These are phyloP conservation scores for Polietes domitor DNA, from an alignment of 2,888 invertebrate genomes.

Conservation along the genomic window DNA sequence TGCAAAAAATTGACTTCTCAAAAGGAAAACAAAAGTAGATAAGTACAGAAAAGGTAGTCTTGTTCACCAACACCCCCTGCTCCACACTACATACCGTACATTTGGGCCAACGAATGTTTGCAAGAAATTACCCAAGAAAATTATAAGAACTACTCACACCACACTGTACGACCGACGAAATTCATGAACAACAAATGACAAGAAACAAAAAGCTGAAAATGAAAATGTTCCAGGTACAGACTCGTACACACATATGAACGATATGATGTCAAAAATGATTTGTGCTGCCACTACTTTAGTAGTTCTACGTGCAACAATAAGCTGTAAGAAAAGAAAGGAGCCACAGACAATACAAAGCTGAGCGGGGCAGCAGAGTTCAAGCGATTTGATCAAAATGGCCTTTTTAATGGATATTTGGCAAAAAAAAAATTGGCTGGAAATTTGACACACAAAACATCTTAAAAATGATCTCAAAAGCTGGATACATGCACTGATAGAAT, in stretches of 20 bases:
- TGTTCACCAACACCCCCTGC: background rate
- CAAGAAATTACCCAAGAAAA: constrained; percentile 7
- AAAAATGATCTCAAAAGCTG: no score
- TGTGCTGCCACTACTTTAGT: background rate
- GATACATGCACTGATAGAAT: no score
- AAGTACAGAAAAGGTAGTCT: background rate
- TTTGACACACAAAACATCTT: no score
- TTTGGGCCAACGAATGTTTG: background rate
- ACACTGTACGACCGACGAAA: background rate
- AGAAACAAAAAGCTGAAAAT: background rate
- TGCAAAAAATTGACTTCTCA: background rate
- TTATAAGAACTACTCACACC: background rate
- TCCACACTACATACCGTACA: no score
- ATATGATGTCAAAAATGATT: background rate
- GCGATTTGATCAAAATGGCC: no score
- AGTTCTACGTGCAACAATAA: background rate
- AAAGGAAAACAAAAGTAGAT: background rate
- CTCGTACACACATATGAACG: no score
- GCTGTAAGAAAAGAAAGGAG: background rate
- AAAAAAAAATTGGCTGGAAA: no score
- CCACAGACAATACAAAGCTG: background rate
- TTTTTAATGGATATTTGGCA: no score
- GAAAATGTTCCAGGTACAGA: background rate
- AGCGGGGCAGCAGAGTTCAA: no score
- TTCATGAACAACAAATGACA: background rate